phyloP scores from a whole-genome alignment of 1,140 invertebrate species.

The Neodiprion fabricii region DNA sequence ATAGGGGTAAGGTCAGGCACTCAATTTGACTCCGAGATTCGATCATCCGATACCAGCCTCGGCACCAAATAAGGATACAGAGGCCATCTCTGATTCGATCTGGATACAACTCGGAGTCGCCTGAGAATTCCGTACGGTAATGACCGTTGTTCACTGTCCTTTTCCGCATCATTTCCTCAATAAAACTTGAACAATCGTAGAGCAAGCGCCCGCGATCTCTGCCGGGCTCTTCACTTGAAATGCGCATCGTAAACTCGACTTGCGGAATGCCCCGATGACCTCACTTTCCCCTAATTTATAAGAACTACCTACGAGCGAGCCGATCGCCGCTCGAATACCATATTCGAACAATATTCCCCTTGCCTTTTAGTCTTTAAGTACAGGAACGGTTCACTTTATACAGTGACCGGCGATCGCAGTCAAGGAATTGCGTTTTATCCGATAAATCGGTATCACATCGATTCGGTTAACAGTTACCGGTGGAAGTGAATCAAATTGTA shows the following conservation, averaged over 20 bases:
- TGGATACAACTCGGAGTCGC: background rate
- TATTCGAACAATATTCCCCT: background rate
- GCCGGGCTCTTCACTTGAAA: background rate
- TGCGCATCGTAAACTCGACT: background rate
- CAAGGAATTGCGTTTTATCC: background rate
- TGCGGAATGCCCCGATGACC: background rate
- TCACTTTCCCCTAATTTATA: constrained; percentile 7
- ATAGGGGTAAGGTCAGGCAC: background rate
- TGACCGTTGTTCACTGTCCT: background rate
- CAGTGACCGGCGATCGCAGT: background rate
- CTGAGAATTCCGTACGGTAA: background rate
- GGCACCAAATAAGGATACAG: background rate
- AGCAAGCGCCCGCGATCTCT: background rate
- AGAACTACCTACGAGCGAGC: background rate
- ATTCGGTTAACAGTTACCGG: background rate
- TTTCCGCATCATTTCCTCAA: background rate
- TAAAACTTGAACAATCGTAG: background rate
- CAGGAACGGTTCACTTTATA: background rate
- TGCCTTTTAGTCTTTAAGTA: background rate
- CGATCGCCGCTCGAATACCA: constrained; percentile 1
- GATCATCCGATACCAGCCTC: background rate
- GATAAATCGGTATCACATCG: background rate
- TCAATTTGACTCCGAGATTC: background rate
- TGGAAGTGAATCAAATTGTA: background rate
- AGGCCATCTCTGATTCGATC: constrained; percentile 6